Base-by-base conservation (phyloP, 2,888 invertebrate species). In the Epiblema foenella region DNA sequence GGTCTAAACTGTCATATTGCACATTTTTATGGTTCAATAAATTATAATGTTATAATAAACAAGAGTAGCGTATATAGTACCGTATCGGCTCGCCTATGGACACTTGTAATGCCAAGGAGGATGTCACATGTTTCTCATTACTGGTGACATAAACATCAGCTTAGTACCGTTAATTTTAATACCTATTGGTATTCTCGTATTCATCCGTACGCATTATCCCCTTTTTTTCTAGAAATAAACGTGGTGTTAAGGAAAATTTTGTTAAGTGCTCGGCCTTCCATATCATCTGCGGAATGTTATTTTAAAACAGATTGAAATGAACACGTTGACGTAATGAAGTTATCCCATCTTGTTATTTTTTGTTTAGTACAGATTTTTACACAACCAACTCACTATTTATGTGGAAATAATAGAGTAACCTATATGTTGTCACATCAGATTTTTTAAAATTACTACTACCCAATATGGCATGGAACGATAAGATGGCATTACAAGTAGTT, bases 281-380 rank as follows among this genome's bases (percentile, higher is more conserved):
- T 56, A 56, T 56, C 56, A 56, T 29, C 29, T n/a, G 29, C 20
- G 56, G 56, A 29, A 56, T 56, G 56, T 56, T 56, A 56, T 56
- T 54, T 56, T 29, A 29, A 56, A 29, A 20, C 18, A 29, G 56
- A 20, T 20, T 9, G 56, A n/a, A 56, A 56, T 29, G 29, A 7
- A 29, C 24, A 56, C 29, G 15, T 56, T 56, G 24, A 29, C 29
- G 56, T n/a, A n/a, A n/a, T 56, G n/a, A n/a, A 56, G 29, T 29
- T n/a, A 24, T 56, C 7, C 29, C 4, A 24, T 12, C 8, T 0
- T 24, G 18, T 54, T 54, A 15, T 54, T 54, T 54, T 54, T 1
- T 54, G 52, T 20, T 12, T 15, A 24, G 12, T 20, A 52, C 12
- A 20, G n/a, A n/a, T 46, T 46, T 15, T n/a, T 46, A n/a, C n/a